Base-by-base conservation (phyloP, 2,797 vertebrate species). In the Liasis olivaceus region DNA sequence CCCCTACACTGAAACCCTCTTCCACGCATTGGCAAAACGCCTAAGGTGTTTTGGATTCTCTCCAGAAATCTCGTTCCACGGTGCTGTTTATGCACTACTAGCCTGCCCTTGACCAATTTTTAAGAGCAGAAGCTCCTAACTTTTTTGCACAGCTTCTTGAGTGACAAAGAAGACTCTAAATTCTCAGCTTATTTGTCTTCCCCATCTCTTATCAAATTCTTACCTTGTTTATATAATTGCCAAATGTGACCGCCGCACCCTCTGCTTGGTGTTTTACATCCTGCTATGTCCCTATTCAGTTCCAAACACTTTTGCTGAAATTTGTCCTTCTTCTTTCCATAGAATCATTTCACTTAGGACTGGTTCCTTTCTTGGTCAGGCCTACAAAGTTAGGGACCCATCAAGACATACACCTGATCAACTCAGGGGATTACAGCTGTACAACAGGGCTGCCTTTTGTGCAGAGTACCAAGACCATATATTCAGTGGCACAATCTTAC, bases 31-130 rank as follows among this genome's bases (percentile, higher is more conserved):
- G 91, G 94, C 92, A 94, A 89, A 93, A 93, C 94, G 89, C 3
- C 3, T n/a, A 0, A 84, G 92, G 84, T 93, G 95, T 95, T 94
- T 95, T 90, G 93, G 91, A 92, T 94, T 94, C 95, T 96, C 92
- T 90, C 28, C 59, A 92, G 88, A 94, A 94, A 95, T 94, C 93
- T 64, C 84, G 87, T 89, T 56, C 86, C 0, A 0, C 15, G 64
- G 92, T 93, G 87, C 89, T 93, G 93, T 89, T 64, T 91, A 85
- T 91, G 90, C 93, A 93, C 93, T 91, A 90, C 85, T 88, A 90
- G 72, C 94, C 91, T 86, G 77, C 31, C 66, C 92, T 88, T 95
- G 94, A 95, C 94, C 94, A 93, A 94, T 95, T 93, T 96, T 94
- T 86, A 96, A 89, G 56, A 92, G 89, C 22, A 26, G 54, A 51